phyloP scores from a whole-genome alignment of 1,140 invertebrate genomes.

The Harpegnathos saltator region DNA sequence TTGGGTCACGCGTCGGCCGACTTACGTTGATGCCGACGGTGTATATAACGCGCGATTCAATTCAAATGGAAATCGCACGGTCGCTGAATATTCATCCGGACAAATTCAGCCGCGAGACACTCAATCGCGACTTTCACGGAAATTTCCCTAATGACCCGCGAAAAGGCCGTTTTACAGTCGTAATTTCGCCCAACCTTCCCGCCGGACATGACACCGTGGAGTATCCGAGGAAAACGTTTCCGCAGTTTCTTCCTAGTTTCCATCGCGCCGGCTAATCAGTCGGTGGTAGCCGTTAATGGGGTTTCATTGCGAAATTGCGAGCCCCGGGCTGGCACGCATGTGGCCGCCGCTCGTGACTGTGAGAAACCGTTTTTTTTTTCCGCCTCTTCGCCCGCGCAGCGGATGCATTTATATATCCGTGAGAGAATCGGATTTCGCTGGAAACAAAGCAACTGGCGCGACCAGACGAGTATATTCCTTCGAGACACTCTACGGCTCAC shows the following conservation, averaged over 20 bases:
- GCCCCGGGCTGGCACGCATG: conserved; percentile 34
- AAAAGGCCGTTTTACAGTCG: neutral
- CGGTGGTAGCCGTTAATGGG: neutral
- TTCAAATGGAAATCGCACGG: neutral
- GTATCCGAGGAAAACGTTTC: neutral
- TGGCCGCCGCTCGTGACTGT: conserved; percentile 35
- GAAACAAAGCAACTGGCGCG: conserved; percentile 6
- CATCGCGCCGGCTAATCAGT: conserved; percentile 11
- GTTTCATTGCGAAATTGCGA: conserved; percentile 23
- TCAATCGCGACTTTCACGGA: neutral
- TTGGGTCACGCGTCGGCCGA: too few relatives aligned
- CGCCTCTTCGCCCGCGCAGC: neutral
- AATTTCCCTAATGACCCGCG: neutral
- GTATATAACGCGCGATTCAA: neutral
- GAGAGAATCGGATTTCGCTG: conserved; percentile 27
- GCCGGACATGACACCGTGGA: neutral
- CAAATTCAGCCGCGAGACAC: neutral
- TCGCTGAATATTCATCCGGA: neutral
- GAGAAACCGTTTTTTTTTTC: conserved; percentile 28
- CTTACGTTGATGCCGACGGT: neutral
- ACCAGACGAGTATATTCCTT: neutral
- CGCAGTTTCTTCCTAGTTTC: conserved; percentile 2
- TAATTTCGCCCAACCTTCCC: neutral
- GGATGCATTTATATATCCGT: conserved; percentile 50
- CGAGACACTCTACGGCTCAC: too few relatives aligned